Evolutionary conservation across 2,797 vertebrate species (phyloP), one percentile per base, ranked within the genome.

Genomic region (Pseudocheirus occidentalis): DNA sequence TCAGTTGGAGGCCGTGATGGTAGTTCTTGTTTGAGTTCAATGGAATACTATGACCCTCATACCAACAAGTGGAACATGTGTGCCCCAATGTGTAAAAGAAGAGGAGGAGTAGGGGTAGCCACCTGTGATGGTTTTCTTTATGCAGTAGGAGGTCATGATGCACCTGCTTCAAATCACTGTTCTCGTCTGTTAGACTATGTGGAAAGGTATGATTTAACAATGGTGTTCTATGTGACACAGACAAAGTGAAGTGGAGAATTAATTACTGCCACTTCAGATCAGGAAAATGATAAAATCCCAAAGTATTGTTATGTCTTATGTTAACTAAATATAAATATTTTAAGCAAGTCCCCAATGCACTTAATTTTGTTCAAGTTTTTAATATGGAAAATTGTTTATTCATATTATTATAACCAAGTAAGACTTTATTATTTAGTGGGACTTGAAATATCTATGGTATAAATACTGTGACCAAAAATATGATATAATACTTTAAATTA

Each of bases 11-110:
- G 99, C 91, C 98, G 99, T 52, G 99, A 99, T 93, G 98, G 99
- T 97, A 99, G 99, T 94, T 99, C 99, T 0, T 99, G 99, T 94
- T 98, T 99, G 97, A 99, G 98, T 97, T 99, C 99, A 58, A 99
- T 99, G 98, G 99, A 99, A 55, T 99, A 99, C 96, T 99, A 99
- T 93, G 99, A 99, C 93, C 99, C 99, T 96, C 99, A 99, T 50
- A 99, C 99, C 96, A 99, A 99, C 94, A 99, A 99, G 92, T 99
- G 99, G 99, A 99, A 98, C 92, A 98, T 99, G 98, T 99, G 99
- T 95, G 98, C 99, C 93, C 99, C 99, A 0, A 99, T 99, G 99
- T 99, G 98, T 94, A 99, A 99, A 95, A 98, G 99, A 96, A 98
- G 99, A 98, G 99, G 99, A 31, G 99, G 99, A 9, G 99, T 99